phyloP scores from a whole-genome alignment of 2,888 invertebrate species.

The Caenorhabditis sp. region DNA sequence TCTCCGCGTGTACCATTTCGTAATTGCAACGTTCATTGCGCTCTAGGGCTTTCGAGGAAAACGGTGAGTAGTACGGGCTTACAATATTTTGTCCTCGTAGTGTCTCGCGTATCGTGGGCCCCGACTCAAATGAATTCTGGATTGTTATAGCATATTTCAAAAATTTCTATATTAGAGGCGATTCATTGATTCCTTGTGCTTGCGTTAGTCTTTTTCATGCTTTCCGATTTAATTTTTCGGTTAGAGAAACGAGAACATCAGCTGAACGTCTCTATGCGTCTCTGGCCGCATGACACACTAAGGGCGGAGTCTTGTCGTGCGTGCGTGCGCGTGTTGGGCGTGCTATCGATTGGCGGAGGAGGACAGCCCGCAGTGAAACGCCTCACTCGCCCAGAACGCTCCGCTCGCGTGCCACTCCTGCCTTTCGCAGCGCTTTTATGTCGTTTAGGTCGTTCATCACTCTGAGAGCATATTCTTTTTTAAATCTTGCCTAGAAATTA shows the following conservation, averaged over 20 bases:
- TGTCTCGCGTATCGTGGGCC: too few relatives aligned
- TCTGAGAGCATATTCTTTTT: background rate
- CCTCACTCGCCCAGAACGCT: constrained; percentile 37
- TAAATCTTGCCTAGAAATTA: background rate
- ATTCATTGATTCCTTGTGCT: too few relatives aligned
- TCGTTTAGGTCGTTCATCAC: background rate
- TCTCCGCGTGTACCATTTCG: too few relatives aligned
- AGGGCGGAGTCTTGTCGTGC: constrained; percentile 32
- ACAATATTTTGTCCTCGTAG: too few relatives aligned
- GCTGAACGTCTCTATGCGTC: constrained; percentile 29
- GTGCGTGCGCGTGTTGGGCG: constrained; percentile 23
- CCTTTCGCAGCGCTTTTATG: background rate
- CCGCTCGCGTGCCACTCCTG: constrained; percentile 36
- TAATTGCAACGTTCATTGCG: too few relatives aligned
- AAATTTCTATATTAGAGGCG: too few relatives aligned
- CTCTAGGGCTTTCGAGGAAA: too few relatives aligned
- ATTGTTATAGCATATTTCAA: too few relatives aligned
- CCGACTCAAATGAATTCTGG: too few relatives aligned
- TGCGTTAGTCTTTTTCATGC: background rate
- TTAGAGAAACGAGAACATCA: constrained; percentile 23
- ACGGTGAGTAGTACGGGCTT: too few relatives aligned
- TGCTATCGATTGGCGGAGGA: constrained; percentile 22
- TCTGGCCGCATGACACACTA: background rate
- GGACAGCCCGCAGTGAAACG: constrained; percentile 35
- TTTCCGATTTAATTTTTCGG: background rate